These are phyloP conservation scores for Hedychridium roseum DNA, from an alignment of 2,888 invertebrate species.

Conservation along the genomic window DNA sequence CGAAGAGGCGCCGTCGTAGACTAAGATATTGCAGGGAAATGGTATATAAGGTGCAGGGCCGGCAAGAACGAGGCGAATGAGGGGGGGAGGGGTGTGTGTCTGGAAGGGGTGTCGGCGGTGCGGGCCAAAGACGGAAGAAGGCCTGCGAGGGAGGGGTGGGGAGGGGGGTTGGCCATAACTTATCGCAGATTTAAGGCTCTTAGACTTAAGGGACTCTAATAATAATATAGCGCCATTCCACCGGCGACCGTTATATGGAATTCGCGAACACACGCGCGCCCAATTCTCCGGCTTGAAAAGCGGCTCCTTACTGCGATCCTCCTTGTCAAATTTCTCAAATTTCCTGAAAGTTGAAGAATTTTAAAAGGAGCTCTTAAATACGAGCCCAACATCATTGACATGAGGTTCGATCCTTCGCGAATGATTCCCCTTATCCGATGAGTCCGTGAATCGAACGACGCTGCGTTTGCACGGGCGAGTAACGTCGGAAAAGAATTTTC, in stretches of 20 bases:
- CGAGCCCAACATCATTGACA: too few species aligned
- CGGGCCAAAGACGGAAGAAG: not conserved
- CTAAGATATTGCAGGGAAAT: slow-evolving; percentile 64
- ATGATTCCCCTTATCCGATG: too few species aligned
- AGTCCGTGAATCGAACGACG: too few species aligned
- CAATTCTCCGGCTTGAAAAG: too few species aligned
- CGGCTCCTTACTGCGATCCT: too few species aligned
- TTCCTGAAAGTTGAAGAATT: not conserved
- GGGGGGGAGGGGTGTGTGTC: slow-evolving; percentile 33
- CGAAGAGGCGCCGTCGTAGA: slow-evolving; percentile 58
- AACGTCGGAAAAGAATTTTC: too few species aligned
- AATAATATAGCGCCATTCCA: slow-evolving; percentile 64
- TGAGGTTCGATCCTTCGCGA: too few species aligned
- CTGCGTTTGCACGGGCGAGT: too few species aligned
- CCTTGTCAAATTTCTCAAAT: too few species aligned
- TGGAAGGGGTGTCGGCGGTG: slow-evolving; percentile 32
- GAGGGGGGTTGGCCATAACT: slow-evolving; percentile 62
- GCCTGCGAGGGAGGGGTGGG: slow-evolving; percentile 23
- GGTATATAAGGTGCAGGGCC: slow-evolving; percentile 55
- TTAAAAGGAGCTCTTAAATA: not conserved
- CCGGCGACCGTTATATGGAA: slow-evolving; percentile 55
- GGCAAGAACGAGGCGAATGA: slow-evolving; percentile 28
- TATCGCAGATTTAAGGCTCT: slow-evolving; percentile 65
- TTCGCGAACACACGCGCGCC: slow-evolving; percentile 43
- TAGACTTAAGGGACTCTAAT: slow-evolving; percentile 65